Percentiles rank a stretch among this genome's conserved stretches.
phyloP scores from a whole-genome alignment of 2,113 vertebrate species.

The Bungarus multicinctus region DNA sequence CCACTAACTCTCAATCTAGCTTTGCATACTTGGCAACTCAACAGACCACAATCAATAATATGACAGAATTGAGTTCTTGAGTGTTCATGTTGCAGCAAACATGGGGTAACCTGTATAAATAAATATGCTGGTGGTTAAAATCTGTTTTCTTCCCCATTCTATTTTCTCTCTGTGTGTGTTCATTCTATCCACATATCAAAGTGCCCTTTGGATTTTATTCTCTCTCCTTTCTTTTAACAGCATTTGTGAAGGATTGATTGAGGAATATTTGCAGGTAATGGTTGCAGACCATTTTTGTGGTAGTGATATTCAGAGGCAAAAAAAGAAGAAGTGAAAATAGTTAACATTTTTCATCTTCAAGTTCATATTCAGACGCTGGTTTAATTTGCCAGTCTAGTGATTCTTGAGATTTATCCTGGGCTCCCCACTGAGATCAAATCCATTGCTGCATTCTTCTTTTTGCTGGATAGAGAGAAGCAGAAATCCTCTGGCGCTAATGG shows the following conservation, averaged over 20 bases:
- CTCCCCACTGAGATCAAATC: slow-evolving; percentile 20
- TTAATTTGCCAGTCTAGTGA: slow-evolving; percentile 12
- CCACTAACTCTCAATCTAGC: background rate
- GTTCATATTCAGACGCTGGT: background rate
- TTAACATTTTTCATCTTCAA: slow-evolving; percentile 4
- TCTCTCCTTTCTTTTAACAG: background rate
- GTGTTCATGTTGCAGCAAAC: background rate
- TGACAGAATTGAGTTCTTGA: background rate
- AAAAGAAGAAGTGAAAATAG: background rate
- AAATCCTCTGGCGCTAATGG: background rate
- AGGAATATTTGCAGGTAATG: background rate
- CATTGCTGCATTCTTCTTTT: background rate
- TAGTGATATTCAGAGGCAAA: slow-evolving; percentile 16
- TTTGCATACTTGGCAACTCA: background rate
- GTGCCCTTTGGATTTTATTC: background rate
- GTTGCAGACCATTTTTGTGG: background rate
- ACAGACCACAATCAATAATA: background rate
- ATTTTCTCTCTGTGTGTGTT: background rate
- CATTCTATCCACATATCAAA: background rate
- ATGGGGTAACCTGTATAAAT: background rate
- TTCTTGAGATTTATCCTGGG: background rate
- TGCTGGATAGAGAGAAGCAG: background rate
- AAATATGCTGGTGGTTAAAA: background rate
- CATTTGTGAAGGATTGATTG: background rate
- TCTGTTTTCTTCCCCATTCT: background rate